These are phyloP conservation scores for Psilopsiagon aymara DNA, from an alignment of 2,113 vertebrate species.

Conservation along the genomic window DNA sequence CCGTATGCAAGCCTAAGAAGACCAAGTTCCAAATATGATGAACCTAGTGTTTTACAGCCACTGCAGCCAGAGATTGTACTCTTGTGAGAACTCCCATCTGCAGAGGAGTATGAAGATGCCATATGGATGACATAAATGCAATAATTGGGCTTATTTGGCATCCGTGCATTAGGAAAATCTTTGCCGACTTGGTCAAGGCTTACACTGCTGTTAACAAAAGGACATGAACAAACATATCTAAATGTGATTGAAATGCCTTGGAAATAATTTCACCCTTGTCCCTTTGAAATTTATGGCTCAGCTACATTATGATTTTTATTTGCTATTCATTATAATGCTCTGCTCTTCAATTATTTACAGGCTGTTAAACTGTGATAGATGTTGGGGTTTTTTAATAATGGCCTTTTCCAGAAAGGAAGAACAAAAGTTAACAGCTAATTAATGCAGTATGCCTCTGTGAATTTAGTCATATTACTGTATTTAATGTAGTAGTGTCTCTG, in stretches of 20 bases:
- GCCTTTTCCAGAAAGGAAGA: not conserved
- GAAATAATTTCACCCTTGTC: not conserved
- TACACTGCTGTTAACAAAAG: not conserved
- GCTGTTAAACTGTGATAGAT: not conserved
- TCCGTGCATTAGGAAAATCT: not conserved
- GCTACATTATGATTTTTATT: not conserved
- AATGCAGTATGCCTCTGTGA: not conserved
- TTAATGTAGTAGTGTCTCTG: not conserved
- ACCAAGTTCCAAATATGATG: constrained; percentile 13
- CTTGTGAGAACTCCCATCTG: constrained; percentile 39
- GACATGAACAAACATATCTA: not conserved
- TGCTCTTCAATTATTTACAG: constrained; percentile 2
- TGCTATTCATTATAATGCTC: not conserved
- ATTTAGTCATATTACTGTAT: not conserved
- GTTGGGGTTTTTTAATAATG: not conserved
- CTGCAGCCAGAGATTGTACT: not conserved
- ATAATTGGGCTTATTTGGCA: constrained; percentile 29
- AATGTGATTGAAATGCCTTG: not conserved
- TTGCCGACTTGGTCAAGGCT: not conserved
- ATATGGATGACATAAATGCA: constrained; percentile 42
- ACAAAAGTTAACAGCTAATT: constrained; percentile 16
- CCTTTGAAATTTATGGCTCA: not conserved
- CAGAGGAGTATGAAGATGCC: constrained; percentile 16
- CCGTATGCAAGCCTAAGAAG: not conserved
- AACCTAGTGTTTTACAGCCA: not conserved